Evolutionary conservation across 1,140 invertebrate species (phyloP).

Genomic region (Pentalonia nigronervosa): DNA sequence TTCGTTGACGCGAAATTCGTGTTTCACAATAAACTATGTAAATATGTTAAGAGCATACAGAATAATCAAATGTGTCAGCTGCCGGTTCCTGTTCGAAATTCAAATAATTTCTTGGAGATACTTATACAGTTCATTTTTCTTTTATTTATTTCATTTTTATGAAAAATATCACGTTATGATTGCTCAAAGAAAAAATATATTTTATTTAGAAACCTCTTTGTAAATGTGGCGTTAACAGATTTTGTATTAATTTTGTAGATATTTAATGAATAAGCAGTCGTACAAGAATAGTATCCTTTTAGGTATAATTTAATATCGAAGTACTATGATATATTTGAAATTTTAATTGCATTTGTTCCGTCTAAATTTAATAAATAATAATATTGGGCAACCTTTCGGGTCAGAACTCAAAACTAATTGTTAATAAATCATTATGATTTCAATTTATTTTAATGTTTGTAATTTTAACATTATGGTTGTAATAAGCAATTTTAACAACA

Average conservation of each 20-base stretch:
- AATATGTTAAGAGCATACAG: not conserved
- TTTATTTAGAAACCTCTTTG: not conserved
- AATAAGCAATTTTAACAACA: no score
- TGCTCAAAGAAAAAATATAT: not conserved
- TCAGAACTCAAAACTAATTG: not conserved
- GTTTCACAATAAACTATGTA: not conserved
- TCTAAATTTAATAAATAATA: not conserved
- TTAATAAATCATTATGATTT: not conserved
- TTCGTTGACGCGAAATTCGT: not conserved
- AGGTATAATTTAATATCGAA: no score
- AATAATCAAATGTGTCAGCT: not conserved
- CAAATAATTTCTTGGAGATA: not conserved
- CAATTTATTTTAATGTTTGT: not conserved
- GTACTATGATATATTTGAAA: not conserved
- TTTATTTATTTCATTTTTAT: not conserved
- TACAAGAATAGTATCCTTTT: not conserved
- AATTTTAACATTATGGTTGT: not conserved
- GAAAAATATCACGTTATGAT: not conserved
- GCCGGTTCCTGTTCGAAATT: not conserved
- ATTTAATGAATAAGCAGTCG: not conserved
- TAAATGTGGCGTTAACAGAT: not conserved
- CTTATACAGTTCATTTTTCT: not conserved
- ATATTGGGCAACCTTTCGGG: not conserved
- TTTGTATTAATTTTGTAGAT: not conserved
- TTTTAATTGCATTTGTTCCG: not conserved